Evolutionary conservation across 2,888 invertebrate genomes (phyloP).

Genomic region (Liodrosophila aerea): DNA sequence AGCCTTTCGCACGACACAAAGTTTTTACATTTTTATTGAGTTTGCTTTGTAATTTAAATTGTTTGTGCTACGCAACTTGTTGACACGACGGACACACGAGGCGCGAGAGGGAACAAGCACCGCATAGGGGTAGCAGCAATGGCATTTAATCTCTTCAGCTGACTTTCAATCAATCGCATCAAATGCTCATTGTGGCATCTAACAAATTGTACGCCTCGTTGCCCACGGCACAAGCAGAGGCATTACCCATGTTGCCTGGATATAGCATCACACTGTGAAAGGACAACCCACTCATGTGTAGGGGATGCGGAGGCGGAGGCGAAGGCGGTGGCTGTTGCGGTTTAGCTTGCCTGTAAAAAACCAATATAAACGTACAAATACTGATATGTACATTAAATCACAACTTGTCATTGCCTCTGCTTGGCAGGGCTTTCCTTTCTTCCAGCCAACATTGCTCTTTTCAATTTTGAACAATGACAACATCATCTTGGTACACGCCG

Average conservation of each 20-base stretch:
- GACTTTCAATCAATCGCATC: slow-evolving; percentile 76
- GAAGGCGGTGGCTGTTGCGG: slow-evolving; percentile 14
- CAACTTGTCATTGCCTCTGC: slow-evolving; percentile 59
- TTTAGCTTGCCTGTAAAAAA: slow-evolving; percentile 29
- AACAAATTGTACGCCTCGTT: slow-evolving; percentile 67
- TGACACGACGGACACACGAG: slow-evolving; percentile 49
- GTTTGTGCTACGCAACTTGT: slow-evolving; percentile 68
- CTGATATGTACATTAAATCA: slow-evolving; percentile 69
- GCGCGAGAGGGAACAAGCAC: not conserved
- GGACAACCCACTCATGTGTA: slow-evolving; percentile 9
- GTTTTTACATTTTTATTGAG: slow-evolving; percentile 76
- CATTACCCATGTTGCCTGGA: slow-evolving; percentile 62
- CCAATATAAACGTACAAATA: slow-evolving; percentile 61
- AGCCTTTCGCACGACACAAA: slow-evolving; percentile 53
- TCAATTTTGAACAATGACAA: slow-evolving; percentile 61
- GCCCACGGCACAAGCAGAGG: slow-evolving; percentile 43
- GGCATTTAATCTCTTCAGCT: slow-evolving; percentile 67
- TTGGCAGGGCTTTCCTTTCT: slow-evolving; percentile 12
- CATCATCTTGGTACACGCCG: slow-evolving; percentile 47
- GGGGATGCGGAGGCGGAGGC: slow-evolving; percentile 2
- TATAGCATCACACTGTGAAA: slow-evolving; percentile 51
- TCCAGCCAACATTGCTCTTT: slow-evolving; percentile 43
- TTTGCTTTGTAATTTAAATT: slow-evolving; percentile 76
- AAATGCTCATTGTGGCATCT: slow-evolving; percentile 72
- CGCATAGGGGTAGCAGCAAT: slow-evolving; percentile 46